phyloP scores from a whole-genome alignment of 2,888 invertebrate species.

The Pachliopta kotzebuea region DNA sequence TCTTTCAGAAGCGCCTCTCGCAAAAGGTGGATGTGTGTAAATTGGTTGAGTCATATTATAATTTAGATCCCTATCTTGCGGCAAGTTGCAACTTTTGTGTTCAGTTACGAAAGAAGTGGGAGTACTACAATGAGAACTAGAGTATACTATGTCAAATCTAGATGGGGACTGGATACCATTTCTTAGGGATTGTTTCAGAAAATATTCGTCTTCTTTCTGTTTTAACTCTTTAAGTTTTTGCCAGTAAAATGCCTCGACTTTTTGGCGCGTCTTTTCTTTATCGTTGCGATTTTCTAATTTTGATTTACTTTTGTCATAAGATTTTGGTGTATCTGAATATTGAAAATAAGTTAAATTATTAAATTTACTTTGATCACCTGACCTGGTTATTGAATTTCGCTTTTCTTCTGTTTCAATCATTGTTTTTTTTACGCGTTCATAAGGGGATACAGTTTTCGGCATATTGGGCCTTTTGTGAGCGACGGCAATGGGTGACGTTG shows the following conservation, averaged over 20 bases:
- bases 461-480: constrained; percentile 64
- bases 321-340: constrained; percentile 36
- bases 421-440: constrained; percentile 62
- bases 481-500: constrained; percentile 64
- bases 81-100: constrained; percentile 57
- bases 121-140: constrained; percentile 48
- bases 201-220: constrained; percentile 81
- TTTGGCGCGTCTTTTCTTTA: constrained; percentile 79
- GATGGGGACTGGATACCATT: constrained; percentile 42
- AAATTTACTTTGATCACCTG: constrained; percentile 44
- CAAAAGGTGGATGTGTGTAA: constrained; percentile 49
- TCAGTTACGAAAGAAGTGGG: constrained; percentile 48
- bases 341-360: constrained; percentile 45
- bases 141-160: constrained; percentile 37
- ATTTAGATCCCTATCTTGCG: constrained; percentile 50
- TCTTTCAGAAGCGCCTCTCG: constrained; percentile 58
- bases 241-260: constrained; percentile 85
- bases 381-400: constrained; percentile 56
- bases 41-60: constrained; percentile 44
- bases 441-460: constrained; percentile 69
- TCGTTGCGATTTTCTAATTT: constrained; percentile 46
- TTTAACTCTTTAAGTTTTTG: constrained; percentile 83
- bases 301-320: constrained; percentile 31
- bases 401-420: constrained; percentile 68
- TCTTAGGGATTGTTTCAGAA: constrained; percentile 52